phyloP scores from a whole-genome alignment of 2,888 invertebrate species.

The Tanypteryx hageni region DNA sequence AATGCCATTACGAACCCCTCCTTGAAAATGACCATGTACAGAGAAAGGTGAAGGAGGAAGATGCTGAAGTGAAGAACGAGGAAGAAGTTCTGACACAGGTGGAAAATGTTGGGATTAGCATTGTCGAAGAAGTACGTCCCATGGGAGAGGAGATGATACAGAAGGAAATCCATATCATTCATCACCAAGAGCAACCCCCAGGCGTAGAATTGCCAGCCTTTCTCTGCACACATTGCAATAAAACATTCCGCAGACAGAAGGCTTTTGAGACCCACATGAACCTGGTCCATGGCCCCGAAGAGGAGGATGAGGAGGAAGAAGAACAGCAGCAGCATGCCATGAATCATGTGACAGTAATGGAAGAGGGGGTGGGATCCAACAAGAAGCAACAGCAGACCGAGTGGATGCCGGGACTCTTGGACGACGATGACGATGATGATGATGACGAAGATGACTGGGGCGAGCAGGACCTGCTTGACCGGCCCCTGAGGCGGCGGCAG shows the following conservation, averaged over 20 bases:
- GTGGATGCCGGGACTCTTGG: slow-evolving; percentile 35
- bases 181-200: slow-evolving; percentile 49
- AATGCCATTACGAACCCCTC: slow-evolving; percentile 86
- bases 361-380: slow-evolving; percentile 1
- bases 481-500: background rate
- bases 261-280: slow-evolving; percentile 81
- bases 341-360: slow-evolving; percentile 31
- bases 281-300: slow-evolving; percentile 76
- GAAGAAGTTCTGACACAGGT: slow-evolving; percentile 1
- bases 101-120: slow-evolving; percentile 22
- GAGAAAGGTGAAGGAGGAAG: slow-evolving; percentile 66
- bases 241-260: slow-evolving; percentile 81
- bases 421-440: slow-evolving; percentile 44
- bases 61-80: slow-evolving; percentile 61
- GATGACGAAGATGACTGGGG: slow-evolving; percentile 39
- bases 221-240: slow-evolving; percentile 76
- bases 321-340: background rate
- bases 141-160: slow-evolving; percentile 33
- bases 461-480: slow-evolving; percentile 1
- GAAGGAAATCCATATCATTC: slow-evolving; percentile 52
- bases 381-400: slow-evolving; percentile 48
- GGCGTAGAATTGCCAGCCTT: slow-evolving; percentile 71
- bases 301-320: slow-evolving; percentile 61
- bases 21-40: slow-evolving; percentile 62
- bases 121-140: slow-evolving; percentile 24